Conservation (phyloP, 2,797 vertebrate genomes). For the Salarias fasciatus region DNA sequence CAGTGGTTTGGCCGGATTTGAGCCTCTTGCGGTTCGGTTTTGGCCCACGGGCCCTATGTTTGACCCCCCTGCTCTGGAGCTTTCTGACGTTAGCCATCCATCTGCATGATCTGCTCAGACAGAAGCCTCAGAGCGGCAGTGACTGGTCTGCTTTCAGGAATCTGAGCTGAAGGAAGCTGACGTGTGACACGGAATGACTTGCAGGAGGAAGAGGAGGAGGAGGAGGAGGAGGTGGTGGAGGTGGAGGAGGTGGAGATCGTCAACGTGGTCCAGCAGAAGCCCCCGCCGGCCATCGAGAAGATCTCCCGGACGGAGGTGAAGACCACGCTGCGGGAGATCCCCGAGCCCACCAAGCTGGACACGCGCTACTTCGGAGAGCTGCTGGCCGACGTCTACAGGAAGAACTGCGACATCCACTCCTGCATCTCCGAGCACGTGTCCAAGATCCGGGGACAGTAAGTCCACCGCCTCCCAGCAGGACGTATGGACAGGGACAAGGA, state of each 20-base stretch:
- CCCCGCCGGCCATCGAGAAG: slow-evolving; percentile 5
- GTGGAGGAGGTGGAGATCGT: slow-evolving; percentile 68
- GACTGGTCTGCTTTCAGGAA: too few relatives aligned
- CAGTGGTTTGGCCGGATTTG: too few relatives aligned
- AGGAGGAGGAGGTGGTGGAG: slow-evolving; percentile 44
- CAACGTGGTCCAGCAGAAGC: slow-evolving; percentile 54
- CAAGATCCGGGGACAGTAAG: slow-evolving; percentile 91
- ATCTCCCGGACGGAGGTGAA: slow-evolving; percentile 29
- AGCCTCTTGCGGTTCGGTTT: too few relatives aligned
- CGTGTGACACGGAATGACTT: too few relatives aligned
- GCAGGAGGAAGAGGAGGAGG: background rate
- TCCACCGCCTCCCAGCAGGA: too few relatives aligned
- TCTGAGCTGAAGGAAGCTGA: too few relatives aligned
- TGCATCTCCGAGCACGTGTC: slow-evolving; percentile 90
- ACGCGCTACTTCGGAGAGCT: slow-evolving; percentile 94
- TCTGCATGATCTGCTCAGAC: too few relatives aligned
- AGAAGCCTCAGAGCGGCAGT: too few relatives aligned
- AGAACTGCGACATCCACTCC: slow-evolving; percentile 89
- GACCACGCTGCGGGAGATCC: slow-evolving; percentile 25
- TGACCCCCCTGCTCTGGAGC: too few relatives aligned
- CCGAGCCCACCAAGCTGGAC: slow-evolving; percentile 83
- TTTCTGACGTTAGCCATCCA: too few relatives aligned
- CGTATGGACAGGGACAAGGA: too few relatives aligned
- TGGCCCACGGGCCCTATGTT: too few relatives aligned
- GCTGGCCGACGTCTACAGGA: slow-evolving; percentile 92